Evolutionary conservation across 2,797 vertebrate genomes (phyloP).

Genomic region (Hyperoplus immaculatus): DNA sequence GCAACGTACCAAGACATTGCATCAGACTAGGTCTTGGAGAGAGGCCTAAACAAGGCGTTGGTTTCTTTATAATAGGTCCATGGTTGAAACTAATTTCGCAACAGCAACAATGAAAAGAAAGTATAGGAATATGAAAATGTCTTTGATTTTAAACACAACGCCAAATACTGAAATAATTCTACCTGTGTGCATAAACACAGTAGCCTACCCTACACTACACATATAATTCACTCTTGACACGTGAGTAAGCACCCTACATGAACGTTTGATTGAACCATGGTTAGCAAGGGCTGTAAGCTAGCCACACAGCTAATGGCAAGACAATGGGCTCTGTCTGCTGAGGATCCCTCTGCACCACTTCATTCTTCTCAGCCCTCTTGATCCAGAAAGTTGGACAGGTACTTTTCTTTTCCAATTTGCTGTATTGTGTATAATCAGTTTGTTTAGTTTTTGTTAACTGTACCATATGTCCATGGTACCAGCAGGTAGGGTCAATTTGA

Average conservation of each 20-base stretch:
- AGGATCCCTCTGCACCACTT: not conserved
- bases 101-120: not conserved
- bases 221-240: constrained; percentile 11
- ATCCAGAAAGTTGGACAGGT: not conserved
- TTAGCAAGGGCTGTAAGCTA: constrained; percentile 7
- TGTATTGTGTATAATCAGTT: not conserved
- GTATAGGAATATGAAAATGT: not conserved
- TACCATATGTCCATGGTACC: not conserved
- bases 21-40: constrained; percentile 59
- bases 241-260: constrained; percentile 7
- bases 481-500: not conserved
- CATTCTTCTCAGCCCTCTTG: not conserved
- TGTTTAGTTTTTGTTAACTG: not conserved
- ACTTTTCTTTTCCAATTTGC: not conserved
- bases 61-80: not conserved
- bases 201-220: too few relatives aligned
- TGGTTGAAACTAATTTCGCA: not conserved
- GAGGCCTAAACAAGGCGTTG: not conserved
- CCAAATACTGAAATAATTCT: not conserved
- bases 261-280: constrained; percentile 21
- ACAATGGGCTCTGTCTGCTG: not conserved
- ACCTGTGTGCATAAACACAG: not conserved
- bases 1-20: constrained; percentile 73
- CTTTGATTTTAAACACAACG: not conserved
- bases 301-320: constrained; percentile 3